Percentiles rank a stretch among this genome's conserved stretches.
Evolutionary conservation across 2,797 vertebrate genomes (phyloP).

Genomic region (Hephaestus fuliginosus): DNA sequence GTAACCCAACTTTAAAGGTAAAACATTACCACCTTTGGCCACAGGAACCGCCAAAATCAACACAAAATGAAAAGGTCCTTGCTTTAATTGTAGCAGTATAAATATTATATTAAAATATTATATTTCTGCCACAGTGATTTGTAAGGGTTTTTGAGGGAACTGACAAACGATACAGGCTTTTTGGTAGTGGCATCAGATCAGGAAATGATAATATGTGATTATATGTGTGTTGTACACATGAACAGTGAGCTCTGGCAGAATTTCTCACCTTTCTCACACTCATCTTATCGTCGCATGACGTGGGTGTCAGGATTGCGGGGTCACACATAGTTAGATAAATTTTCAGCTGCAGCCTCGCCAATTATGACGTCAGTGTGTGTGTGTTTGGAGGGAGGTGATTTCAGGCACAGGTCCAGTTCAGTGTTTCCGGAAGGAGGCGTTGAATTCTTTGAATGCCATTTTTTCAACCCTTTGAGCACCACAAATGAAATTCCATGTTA

Average conservation of each 20-base stretch:
- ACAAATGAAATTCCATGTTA: conserved; percentile 1
- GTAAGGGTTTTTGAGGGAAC: background rate
- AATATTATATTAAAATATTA: too few species aligned
- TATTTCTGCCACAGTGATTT: background rate
- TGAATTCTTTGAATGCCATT: background rate
- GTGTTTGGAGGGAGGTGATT: background rate
- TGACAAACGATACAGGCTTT: background rate
- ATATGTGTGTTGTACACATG: background rate
- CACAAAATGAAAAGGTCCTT: too few species aligned
- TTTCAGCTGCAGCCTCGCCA: too few species aligned
- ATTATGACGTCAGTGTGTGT: background rate
- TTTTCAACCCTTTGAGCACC: background rate
- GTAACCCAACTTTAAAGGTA: too few species aligned
- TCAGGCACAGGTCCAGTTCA: background rate
- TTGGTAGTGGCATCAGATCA: background rate
- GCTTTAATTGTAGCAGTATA: background rate
- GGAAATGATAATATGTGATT: background rate
- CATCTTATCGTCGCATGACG: background rate
- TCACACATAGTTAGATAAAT: background rate
- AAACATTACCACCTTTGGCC: too few species aligned
- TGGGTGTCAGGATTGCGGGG: background rate
- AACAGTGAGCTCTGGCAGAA: too few species aligned
- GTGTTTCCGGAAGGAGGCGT: background rate
- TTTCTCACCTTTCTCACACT: background rate
- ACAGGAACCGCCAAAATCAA: too few species aligned